These are phyloP conservation scores for Vanessa tameamea DNA, from an alignment of 1,140 invertebrate species.

Conservation along the genomic window DNA sequence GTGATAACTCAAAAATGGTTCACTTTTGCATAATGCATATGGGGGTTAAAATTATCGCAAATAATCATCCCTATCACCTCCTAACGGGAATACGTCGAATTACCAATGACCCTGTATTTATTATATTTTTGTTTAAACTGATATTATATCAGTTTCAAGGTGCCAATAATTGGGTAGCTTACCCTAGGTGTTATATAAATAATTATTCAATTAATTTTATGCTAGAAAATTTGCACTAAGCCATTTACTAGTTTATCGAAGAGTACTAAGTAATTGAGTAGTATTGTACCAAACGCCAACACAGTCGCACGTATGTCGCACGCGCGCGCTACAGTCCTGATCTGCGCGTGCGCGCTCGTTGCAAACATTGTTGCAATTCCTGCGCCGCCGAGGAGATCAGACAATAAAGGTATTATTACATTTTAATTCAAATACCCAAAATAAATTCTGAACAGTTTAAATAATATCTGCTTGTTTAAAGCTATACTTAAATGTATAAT, in stretches of 20 bases:
- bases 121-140: background rate
- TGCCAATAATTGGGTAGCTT: too few relatives aligned
- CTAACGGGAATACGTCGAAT: too few relatives aligned
- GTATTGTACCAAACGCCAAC: slow-evolving; percentile 39
- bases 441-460: background rate
- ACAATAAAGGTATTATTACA: slow-evolving; percentile 51
- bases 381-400: slow-evolving; percentile 52
- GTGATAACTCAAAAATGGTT: too few relatives aligned
- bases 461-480: background rate
- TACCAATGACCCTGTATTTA: too few relatives aligned
- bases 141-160: background rate
- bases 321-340: slow-evolving; percentile 41
- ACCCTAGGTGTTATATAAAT: background rate
- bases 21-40: too few relatives aligned
- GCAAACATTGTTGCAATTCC: slow-evolving; percentile 46
- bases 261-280: slow-evolving; percentile 15
- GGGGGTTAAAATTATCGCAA: too few relatives aligned
- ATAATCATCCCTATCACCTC: too few relatives aligned
- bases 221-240: slow-evolving; percentile 22
- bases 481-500: too few relatives aligned
- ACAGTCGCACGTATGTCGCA: slow-evolving; percentile 61
- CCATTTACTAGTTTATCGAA: background rate
- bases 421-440: background rate
- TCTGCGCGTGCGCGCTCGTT: slow-evolving; percentile 59
- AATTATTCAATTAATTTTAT: slow-evolving; percentile 3